Conservation (phyloP, 2,797 vertebrate species). For the Mionectes olivaceus region DNA sequence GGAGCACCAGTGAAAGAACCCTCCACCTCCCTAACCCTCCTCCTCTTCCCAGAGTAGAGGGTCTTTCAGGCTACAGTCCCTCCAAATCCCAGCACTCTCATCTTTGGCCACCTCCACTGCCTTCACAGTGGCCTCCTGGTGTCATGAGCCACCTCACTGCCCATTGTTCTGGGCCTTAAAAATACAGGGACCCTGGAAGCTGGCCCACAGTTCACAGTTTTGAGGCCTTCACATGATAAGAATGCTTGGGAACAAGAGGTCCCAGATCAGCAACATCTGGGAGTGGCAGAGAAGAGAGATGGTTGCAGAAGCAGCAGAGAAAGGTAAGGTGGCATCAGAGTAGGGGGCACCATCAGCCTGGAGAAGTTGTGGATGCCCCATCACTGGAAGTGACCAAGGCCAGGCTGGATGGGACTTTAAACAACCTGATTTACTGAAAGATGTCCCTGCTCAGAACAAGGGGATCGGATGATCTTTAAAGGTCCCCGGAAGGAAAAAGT, state of each 20-base stretch:
- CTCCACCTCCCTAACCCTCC: not conserved
- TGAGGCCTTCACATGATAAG: not conserved
- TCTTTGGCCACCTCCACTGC: not conserved
- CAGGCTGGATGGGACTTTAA: not conserved
- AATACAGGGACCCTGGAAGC: not conserved
- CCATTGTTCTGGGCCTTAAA: not conserved
- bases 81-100: not conserved
- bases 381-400: rapidly evolving
- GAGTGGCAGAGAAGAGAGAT: not conserved
- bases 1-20: not conserved
- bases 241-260: not conserved
- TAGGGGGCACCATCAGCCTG: not conserved
- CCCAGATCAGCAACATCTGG: not conserved
- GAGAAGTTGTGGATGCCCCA: not conserved
- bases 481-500: not conserved
- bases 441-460: not conserved
- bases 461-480: not conserved
- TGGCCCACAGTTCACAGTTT: not conserved
- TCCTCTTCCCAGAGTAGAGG: not conserved
- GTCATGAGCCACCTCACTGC: not conserved
- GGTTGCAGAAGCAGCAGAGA: not conserved
- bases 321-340: not conserved
- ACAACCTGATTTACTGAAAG: not conserved
- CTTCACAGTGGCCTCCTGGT: not conserved
- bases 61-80: not conserved